Conservation (phyloP, 2,113 vertebrate genomes). For the Chinchilla lanigera region DNA sequence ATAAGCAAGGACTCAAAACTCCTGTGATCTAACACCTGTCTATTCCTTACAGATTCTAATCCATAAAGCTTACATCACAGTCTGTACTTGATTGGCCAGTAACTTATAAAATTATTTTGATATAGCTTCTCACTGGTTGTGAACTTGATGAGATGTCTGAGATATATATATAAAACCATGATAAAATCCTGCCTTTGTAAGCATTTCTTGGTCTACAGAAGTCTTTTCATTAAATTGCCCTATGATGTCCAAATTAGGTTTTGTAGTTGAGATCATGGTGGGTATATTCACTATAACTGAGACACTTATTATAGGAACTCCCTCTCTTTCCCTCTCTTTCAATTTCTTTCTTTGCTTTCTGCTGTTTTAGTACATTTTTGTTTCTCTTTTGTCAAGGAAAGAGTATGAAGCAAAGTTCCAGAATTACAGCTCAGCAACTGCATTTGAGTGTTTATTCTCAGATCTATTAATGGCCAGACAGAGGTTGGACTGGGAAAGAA, state of each 20-base stretch:
- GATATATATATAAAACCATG: fast-evolving
- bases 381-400: constrained; percentile 20
- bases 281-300: not conserved
- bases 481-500: not conserved
- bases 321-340: not conserved
- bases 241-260: not conserved
- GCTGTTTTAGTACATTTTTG: not conserved
- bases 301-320: not conserved
- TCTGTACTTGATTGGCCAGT: not conserved
- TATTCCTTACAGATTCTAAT: not conserved
- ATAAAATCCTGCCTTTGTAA: not conserved
- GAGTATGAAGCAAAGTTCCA: not conserved
- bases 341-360: not conserved
- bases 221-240: not conserved
- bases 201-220: not conserved
- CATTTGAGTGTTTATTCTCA: not conserved
- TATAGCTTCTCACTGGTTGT: not conserved
- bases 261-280: not conserved
- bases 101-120: not conserved
- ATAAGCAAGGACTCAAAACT: not conserved
- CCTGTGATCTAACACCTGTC: not conserved
- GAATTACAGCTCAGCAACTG: not conserved
- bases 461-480: not conserved
- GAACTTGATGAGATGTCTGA: not conserved
- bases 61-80: not conserved